Conservation (phyloP, 1,140 invertebrate genomes). For the Bombus impatiens region DNA sequence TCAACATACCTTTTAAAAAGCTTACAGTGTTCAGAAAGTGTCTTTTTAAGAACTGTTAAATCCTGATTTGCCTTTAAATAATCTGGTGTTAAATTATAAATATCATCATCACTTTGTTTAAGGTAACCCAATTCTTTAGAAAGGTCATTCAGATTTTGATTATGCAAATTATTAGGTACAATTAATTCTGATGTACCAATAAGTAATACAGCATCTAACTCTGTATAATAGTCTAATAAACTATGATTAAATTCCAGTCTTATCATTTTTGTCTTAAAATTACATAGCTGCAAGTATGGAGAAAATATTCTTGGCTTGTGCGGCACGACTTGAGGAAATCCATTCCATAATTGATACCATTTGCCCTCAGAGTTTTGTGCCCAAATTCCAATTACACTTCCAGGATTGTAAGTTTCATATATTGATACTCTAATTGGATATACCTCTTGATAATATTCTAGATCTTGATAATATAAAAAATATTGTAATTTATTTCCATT, state of each 20-base stretch:
- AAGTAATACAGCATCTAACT: constrained; percentile 92
- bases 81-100: constrained; percentile 79
- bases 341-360: constrained; percentile 92
- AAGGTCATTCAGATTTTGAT: constrained; percentile 73
- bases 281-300: constrained; percentile 84
- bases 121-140: constrained; percentile 70
- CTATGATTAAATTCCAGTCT: constrained; percentile 92
- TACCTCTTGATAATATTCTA: constrained; percentile 89
- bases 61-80: constrained; percentile 74
- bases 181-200: constrained; percentile 83
- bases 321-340: constrained; percentile 85
- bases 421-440: constrained; percentile 90
- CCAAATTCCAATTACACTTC: constrained; percentile 92
- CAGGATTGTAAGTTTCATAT: constrained; percentile 96
- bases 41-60: constrained; percentile 73
- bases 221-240: constrained; percentile 92
- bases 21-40: constrained; percentile 75
- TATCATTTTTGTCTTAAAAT: constrained; percentile 79
- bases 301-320: constrained; percentile 89
- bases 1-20: constrained; percentile 75
- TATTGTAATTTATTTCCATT: constrained; percentile 38
- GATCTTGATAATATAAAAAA: constrained; percentile 82
- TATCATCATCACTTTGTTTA: constrained; percentile 67
- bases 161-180: constrained; percentile 72
- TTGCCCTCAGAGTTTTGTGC: constrained; percentile 84